phyloP scores from a whole-genome alignment of 2,888 invertebrate genomes.

The Netelia inedita region DNA sequence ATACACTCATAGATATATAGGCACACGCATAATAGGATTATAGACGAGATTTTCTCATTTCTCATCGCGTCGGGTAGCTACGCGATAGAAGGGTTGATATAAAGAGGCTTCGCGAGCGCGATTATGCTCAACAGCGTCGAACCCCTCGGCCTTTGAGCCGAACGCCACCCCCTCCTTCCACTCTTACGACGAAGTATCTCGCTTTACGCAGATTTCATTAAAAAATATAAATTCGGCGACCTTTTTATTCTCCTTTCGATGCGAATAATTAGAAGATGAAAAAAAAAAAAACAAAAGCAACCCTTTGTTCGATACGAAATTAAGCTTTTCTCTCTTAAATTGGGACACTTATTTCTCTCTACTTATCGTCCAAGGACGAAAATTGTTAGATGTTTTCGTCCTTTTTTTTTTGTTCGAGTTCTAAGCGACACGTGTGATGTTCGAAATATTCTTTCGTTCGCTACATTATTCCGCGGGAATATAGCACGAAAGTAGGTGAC shows the following conservation, averaged over 20 bases:
- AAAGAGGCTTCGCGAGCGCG: slow-evolving; percentile 52
- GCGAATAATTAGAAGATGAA: too few relatives aligned
- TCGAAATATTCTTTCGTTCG: neutral
- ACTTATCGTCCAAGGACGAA: slow-evolving; percentile 13
- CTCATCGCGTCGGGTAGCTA: slow-evolving; percentile 6
- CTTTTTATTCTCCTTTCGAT: neutral
- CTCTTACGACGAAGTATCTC: slow-evolving; percentile 69
- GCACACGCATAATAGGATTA: neutral
- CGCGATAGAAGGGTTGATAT: slow-evolving; percentile 21
- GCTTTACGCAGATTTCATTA: slow-evolving; percentile 79
- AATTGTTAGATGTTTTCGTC: slow-evolving; percentile 7
- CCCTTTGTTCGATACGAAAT: neutral
- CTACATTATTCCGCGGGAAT: slow-evolving; percentile 17
- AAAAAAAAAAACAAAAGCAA: neutral
- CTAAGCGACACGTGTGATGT: too few relatives aligned
- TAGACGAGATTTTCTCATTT: slow-evolving; percentile 28
- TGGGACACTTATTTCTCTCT: neutral
- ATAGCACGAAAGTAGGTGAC: slow-evolving; percentile 26
- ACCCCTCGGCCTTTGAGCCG: slow-evolving; percentile 79
- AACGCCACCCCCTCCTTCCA: slow-evolving; percentile 69
- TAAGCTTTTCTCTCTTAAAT: neutral
- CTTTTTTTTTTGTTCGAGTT: neutral
- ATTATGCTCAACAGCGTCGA: slow-evolving; percentile 80
- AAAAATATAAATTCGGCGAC: slow-evolving; percentile 25
- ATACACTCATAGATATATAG: neutral